Base-by-base conservation (phyloP, 2,113 vertebrate species). In the Craseonycteris thonglongyai region DNA sequence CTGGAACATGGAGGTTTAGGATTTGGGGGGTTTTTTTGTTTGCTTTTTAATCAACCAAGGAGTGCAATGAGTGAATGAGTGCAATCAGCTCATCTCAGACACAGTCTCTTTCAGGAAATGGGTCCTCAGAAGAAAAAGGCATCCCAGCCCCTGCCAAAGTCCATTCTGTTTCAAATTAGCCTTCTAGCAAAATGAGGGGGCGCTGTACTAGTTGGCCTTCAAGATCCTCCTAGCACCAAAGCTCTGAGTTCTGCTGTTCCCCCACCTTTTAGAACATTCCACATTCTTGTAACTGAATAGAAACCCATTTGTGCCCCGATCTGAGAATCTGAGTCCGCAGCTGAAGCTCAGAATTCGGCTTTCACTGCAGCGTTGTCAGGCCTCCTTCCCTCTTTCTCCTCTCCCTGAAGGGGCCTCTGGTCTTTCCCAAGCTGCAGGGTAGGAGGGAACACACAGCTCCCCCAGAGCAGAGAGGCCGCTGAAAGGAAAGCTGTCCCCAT, bases 331-430 rank as follows among this genome's bases (percentile, higher is more conserved):
- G 24, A 35, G 91, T 72, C 65, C 1, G 4, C 51, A 68, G 90
- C 92, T 69, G 56, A 89, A 86, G 75, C 88, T 66, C 59, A 79
- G 88, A 69, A 65, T 4, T 30, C 8, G 22, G 47, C 58, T 90
- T 76, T 95, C 85, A 35, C n/a, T 4, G 10, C 42, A 28, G 82
- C 49, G 24, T 49, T 80, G 58, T 81, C 65, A 58, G 83, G 83
- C 75, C 81, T 49, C 45, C 78, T 72, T 96, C 63, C 54, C 79
- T 90, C 66, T 75, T 65, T 56, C 83, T 93, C 74, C 88, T 79
- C 58, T 92, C 97, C 97, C 96, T 88, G 95, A 97, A 95, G 90
- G 94, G 95, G 95, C 92, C 96, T 93, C 96, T 88, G 90, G 84
- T 88, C 94, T 95, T 91, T 91, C 95, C 96, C 89, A 90, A 93